Percentiles rank a stretch among this genome's conserved stretches.
Conservation (phyloP, 1,140 invertebrate genomes). For the Anoplolepis gracilipes region DNA sequence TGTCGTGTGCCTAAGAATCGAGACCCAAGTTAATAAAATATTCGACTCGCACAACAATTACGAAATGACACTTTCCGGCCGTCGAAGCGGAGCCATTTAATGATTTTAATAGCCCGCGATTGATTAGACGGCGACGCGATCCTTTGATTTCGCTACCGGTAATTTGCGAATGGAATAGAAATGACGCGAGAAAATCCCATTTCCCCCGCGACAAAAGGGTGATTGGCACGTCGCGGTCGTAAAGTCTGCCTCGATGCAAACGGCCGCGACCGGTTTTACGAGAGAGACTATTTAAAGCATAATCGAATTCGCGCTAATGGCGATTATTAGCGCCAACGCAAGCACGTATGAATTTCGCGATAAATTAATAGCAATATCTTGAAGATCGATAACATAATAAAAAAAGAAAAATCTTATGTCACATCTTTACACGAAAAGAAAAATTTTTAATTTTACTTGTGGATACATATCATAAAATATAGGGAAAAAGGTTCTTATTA, state of each 20-base stretch:
- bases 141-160: conserved; percentile 57
- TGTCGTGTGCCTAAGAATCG: neutral
- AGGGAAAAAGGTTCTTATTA: neutral
- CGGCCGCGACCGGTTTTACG: conserved; percentile 67
- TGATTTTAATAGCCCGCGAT: conserved; percentile 47
- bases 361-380: neutral
- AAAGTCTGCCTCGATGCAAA: conserved; percentile 46
- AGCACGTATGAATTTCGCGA: conserved; percentile 48
- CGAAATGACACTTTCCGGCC: conserved; percentile 45
- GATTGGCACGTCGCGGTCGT: conserved; percentile 55
- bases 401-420: neutral
- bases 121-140: conserved; percentile 38
- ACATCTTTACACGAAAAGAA: neutral
- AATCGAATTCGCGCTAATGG: conserved; percentile 68
- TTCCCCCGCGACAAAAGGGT: conserved; percentile 56
- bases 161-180: conserved; percentile 56
- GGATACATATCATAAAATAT: neutral
- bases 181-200: conserved; percentile 53
- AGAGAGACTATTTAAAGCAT: conserved; percentile 73
- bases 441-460: neutral
- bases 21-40: conserved; percentile 39
- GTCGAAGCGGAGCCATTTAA: conserved; percentile 23
- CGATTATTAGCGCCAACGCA: conserved; percentile 58
- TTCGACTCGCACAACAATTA: conserved; percentile 40
- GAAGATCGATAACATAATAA: too few relatives aligned